Percentiles rank a stretch among this genome's conserved stretches.
Evolutionary conservation across 2,113 vertebrate species (phyloP).

Genomic region (Bos javanicus): DNA sequence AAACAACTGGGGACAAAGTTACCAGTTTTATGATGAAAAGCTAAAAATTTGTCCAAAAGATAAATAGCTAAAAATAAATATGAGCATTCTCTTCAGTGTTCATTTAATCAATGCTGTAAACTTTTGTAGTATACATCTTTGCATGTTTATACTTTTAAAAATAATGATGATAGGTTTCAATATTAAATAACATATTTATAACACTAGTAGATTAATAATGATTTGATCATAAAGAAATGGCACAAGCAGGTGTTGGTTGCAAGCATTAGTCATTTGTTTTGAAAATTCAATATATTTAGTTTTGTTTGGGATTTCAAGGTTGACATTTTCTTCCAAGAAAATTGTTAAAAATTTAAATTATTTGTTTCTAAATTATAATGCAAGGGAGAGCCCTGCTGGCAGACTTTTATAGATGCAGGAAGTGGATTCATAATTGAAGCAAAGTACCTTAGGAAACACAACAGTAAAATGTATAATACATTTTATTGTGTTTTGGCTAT

Average conservation of each 20-base stretch:
- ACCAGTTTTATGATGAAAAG: background rate
- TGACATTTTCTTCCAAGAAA: slow-evolving; percentile 56
- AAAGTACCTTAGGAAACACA: slow-evolving; percentile 41
- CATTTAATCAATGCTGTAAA: background rate
- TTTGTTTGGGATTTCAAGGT: slow-evolving; percentile 51
- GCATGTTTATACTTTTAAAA: background rate
- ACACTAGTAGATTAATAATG: background rate
- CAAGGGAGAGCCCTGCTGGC: slow-evolving; percentile 82
- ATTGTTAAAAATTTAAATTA: slow-evolving; percentile 18
- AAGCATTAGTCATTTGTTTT: background rate
- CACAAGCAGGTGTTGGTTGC: background rate
- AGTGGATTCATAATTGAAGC: slow-evolving; percentile 13
- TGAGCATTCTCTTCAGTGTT: background rate
- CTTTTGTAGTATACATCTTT: background rate
- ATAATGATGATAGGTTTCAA: background rate
- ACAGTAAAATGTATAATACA: background rate
- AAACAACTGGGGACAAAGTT: background rate
- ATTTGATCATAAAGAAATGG: background rate
- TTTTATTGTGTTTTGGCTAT: background rate
- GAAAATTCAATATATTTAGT: slow-evolving; percentile 12
- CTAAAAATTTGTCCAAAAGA: background rate
- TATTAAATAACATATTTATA: background rate
- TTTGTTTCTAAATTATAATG: slow-evolving; percentile 72
- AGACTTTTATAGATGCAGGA: slow-evolving; percentile 66
- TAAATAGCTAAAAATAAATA: background rate